phyloP scores from a whole-genome alignment of 2,113 vertebrate species.

The Halcyon malimbica region DNA sequence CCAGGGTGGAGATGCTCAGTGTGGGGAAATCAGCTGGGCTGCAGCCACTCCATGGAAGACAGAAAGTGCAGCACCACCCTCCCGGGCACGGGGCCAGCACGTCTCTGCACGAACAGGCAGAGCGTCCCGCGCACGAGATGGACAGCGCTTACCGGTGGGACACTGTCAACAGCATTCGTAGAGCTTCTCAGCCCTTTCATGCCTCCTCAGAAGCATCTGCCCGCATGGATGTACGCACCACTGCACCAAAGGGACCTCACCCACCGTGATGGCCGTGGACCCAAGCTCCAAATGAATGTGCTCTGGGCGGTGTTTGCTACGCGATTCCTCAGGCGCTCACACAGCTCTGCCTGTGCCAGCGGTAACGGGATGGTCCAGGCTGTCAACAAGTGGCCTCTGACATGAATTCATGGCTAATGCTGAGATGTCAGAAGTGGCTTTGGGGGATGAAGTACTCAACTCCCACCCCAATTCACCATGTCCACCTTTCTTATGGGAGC shows the following conservation, averaged over 20 bases:
- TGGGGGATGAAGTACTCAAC: not conserved
- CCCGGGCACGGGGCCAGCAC: fast-evolving
- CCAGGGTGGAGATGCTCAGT: slow-evolving; percentile 17
- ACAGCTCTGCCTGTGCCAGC: not conserved
- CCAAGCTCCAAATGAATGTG: not conserved
- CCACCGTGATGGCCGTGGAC: fast-evolving
- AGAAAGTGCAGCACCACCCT: slow-evolving; percentile 37
- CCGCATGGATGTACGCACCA: fast-evolving
- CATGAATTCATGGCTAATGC: not conserved
- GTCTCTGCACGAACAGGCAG: not conserved
- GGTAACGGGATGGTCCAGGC: not conserved
- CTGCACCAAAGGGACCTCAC: not conserved
- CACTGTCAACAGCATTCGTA: not conserved
- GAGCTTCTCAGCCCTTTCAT: fast-evolving
- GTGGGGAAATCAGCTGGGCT: slow-evolving; percentile 36
- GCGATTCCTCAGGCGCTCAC: not conserved
- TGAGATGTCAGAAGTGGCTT: not conserved
- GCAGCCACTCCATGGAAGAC: not conserved
- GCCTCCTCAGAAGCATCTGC: not conserved
- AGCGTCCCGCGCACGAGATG: fast-evolving
- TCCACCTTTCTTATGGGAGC: fast-evolving
- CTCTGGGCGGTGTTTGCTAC: not conserved
- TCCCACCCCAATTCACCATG: not conserved
- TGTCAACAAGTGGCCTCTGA: not conserved
- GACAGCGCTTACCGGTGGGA: fast-evolving